Evolutionary conservation across 2,797 vertebrate species (phyloP).

Genomic region (Tokudaia muenninki): DNA sequence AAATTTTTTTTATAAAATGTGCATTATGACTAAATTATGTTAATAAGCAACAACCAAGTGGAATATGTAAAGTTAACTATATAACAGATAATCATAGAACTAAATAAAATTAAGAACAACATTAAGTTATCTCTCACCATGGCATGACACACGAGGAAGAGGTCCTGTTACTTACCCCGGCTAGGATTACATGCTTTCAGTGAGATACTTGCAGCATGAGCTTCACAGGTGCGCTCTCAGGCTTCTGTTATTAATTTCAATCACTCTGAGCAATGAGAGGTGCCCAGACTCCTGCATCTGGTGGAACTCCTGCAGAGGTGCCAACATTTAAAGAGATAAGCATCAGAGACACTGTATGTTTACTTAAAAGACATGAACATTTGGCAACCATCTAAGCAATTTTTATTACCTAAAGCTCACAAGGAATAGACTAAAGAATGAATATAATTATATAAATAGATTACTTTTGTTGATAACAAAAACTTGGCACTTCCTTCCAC

Average conservation of each 20-base stretch:
- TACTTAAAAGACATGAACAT: conserved; percentile 50
- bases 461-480: conserved; percentile 30
- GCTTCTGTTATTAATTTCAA: conserved; percentile 61
- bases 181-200: conserved; percentile 69
- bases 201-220: conserved; percentile 57
- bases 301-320: conserved; percentile 55
- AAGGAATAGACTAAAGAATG: conserved; percentile 13
- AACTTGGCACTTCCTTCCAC: background rate
- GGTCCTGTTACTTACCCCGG: conserved; percentile 46
- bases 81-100: conserved; percentile 41
- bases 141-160: background rate
- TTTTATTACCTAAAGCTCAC: conserved; percentile 46
- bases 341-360: background rate
- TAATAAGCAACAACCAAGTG: background rate
- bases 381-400: conserved; percentile 15
- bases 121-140: conserved; percentile 15
- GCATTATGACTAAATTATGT: background rate
- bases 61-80: background rate
- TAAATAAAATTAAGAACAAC: conserved; percentile 45
- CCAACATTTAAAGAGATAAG: conserved; percentile 42
- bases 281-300: conserved; percentile 57
- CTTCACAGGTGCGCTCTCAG: conserved; percentile 36
- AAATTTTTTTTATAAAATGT: background rate
- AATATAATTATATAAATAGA: conserved; percentile 40
- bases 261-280: conserved; percentile 67